Conservation (phyloP, 2,113 vertebrate genomes). For the Anarhynchus alexandrinus region DNA sequence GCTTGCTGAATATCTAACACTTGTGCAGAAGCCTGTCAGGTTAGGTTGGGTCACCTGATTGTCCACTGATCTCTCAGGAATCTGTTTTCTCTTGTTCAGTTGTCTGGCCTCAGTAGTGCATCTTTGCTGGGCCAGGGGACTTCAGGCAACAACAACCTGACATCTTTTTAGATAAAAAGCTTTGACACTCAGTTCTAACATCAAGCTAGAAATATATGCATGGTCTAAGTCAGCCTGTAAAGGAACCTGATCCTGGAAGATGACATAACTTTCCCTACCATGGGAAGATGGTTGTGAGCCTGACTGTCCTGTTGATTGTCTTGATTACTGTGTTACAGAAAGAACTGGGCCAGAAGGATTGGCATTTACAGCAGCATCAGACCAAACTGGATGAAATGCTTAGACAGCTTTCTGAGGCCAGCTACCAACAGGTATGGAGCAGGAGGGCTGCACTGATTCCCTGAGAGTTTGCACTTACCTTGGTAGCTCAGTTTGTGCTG, state of each 20-base stretch:
- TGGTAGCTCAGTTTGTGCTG: neutral
- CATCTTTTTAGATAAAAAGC: neutral
- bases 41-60: neutral
- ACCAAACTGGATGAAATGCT: constrained; percentile 86
- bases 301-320: neutral
- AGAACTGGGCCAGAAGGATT: constrained; percentile 90
- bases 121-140: neutral
- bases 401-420: constrained; percentile 82
- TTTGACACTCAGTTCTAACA: neutral
- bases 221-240: neutral
- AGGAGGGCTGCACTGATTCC: neutral
- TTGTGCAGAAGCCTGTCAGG: neutral
- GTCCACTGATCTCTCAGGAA: neutral
- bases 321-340: constrained; percentile 75
- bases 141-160: neutral
- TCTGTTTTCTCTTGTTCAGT: neutral
- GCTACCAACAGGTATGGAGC: constrained; percentile 81
- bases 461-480: neutral
- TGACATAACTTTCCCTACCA: neutral
- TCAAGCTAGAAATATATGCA: neutral
- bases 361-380: constrained; percentile 89
- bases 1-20: neutral
- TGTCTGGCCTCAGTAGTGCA: neutral
- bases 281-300: neutral
- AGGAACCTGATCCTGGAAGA: neutral